phyloP scores from a whole-genome alignment of 1,140 invertebrate genomes.

The Drosophila burlai region DNA sequence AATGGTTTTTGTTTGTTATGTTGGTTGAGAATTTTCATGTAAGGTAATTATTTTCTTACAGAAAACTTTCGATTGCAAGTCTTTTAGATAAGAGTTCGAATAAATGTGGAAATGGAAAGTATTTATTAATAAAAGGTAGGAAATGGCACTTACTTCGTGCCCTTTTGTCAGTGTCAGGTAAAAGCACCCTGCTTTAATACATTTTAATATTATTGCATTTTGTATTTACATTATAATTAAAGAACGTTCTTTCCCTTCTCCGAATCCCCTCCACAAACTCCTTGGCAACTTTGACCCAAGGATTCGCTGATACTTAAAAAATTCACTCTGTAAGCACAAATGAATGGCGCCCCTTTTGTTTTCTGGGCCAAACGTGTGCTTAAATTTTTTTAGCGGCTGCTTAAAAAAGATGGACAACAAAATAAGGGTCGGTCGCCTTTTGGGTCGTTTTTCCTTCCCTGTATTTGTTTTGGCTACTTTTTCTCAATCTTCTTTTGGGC shows the following conservation, averaged over 20 bases:
- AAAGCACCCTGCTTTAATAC: not conserved
- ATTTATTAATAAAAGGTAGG: not conserved
- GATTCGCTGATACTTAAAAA: constrained; percentile 29
- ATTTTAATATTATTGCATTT: constrained; percentile 7
- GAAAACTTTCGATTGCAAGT: not conserved
- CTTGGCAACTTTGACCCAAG: constrained; percentile 13
- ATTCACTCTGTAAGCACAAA: constrained; percentile 38
- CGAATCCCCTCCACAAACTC: not conserved
- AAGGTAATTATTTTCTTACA: not conserved
- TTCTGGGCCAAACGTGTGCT: constrained; percentile 48
- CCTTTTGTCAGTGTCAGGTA: not conserved
- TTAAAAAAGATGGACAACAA: constrained; percentile 35
- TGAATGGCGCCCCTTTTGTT: constrained; percentile 32
- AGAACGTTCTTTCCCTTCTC: not conserved
- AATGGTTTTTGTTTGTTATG: not conserved
- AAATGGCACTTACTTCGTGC: not conserved
- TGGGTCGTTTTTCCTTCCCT: constrained; percentile 3
- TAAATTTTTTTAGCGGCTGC: constrained; percentile 63
- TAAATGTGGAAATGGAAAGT: not conserved
- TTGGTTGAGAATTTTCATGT: not conserved
- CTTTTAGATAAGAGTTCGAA: not conserved
- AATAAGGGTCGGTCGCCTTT: constrained; percentile 36
- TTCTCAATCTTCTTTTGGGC: constrained; percentile 31
- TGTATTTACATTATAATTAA: constrained; percentile 59
- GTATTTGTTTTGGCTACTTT: constrained; percentile 31